Evolutionary conservation across 1,140 invertebrate species (phyloP).

Genomic region (Cherax destructor): DNA sequence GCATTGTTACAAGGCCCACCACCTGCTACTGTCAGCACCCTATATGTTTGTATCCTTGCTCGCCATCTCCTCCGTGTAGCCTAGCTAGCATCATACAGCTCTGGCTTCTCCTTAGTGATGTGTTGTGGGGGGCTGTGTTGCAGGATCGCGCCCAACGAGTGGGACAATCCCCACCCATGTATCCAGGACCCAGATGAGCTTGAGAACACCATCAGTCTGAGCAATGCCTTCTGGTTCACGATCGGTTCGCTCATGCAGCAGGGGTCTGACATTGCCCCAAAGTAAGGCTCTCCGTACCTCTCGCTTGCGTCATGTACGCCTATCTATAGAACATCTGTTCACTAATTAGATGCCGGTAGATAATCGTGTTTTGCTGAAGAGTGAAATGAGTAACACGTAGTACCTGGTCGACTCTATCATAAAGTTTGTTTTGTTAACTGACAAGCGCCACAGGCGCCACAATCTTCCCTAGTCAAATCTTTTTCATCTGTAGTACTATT

Average conservation of each 20-base stretch:
- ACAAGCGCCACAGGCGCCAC: background rate
- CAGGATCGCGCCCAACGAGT: conserved; percentile 74
- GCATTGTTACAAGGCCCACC: background rate
- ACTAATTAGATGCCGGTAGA: background rate
- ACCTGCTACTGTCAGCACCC: background rate
- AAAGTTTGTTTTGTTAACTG: background rate
- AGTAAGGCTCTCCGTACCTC: conserved; percentile 76
- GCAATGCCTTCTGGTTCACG: conserved; percentile 80
- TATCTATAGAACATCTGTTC: background rate
- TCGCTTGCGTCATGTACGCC: conserved; percentile 75
- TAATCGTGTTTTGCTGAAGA: background rate
- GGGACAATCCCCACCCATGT: conserved; percentile 83
- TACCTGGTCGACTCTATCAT: background rate
- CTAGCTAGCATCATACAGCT: too few relatives aligned
- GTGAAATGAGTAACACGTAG: background rate
- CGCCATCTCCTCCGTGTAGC: background rate
- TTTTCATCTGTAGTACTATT: background rate
- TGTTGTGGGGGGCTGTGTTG: conserved; percentile 29
- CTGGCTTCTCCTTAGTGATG: background rate
- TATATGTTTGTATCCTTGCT: background rate
- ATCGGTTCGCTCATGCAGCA: conserved; percentile 78
- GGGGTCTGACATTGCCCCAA: conserved; percentile 91
- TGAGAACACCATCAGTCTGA: conserved; percentile 85
- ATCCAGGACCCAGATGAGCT: conserved; percentile 85
- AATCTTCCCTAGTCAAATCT: background rate